Evolutionary conservation across 1,140 invertebrate genomes (phyloP), one percentile per base, ranked within the genome.

Genomic region (Tyrophagus putrescentiae): DNA sequence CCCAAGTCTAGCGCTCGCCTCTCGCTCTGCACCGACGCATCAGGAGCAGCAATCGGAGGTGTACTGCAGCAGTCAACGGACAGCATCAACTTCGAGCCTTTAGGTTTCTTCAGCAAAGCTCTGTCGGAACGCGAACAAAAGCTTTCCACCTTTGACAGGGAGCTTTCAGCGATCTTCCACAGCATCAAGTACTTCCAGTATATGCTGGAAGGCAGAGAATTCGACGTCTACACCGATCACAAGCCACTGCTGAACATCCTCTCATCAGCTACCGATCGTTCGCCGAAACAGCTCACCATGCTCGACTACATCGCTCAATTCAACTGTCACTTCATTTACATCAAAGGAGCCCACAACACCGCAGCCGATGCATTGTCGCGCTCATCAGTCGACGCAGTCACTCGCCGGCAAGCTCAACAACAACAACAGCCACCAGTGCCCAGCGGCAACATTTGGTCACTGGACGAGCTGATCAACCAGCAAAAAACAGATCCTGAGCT

Each of bases 271-370:
- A 50, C 32, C 0, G 62, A 62, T 11, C 23, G 34, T 44, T 53
- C 62, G 39, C 57, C 68, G 9, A 11, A 60, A 18, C 60, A 68
- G 32, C 11, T 63, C 3, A 50, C 63, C 16, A 67, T 73, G 5
- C 57, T 75, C 0, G 67, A 73, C 58, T 71, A 63, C n/a, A 72
- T 76, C 11, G 63, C 64, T 0, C 69, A 73, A 63, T 73, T 70
- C 59, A 67, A 69, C 1, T 70, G 68, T 0, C 61, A 70, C 23
- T 71, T 75, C 32, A 39, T 60, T 13, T 66, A 73, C 62, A 64
- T 75, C 18, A 21, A 62, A 0, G 72, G 73, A 7, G 56, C 60
- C 1, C 60, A 68, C 1, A 75, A 75, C 50, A 44, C 44, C 23
- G 48, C 28, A 4, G 63, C 33, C 11, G 63, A 64, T 34, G 18